Conservation (phyloP, 2,797 vertebrate genomes). For the Eospalax fontanierii region DNA sequence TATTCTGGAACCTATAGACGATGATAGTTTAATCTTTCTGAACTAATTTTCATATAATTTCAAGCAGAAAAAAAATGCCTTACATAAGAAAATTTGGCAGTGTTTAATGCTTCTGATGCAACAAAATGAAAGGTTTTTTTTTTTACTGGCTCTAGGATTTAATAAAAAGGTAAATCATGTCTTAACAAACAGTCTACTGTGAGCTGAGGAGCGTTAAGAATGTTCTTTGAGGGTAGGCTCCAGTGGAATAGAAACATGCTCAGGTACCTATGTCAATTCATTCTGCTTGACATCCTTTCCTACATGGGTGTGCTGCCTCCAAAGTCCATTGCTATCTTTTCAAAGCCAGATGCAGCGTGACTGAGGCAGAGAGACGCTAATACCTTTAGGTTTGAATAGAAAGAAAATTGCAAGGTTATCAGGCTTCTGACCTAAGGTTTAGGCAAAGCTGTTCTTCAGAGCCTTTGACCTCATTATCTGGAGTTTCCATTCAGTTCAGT, state of each 20-base stretch:
- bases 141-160: background rate
- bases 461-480: background rate
- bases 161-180: constrained; percentile 7
- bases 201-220: background rate
- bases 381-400: background rate
- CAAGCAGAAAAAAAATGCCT: constrained; percentile 5
- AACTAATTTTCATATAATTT: constrained; percentile 10
- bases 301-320: background rate
- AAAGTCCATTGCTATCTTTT: background rate
- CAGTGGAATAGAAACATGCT: constrained; percentile 43
- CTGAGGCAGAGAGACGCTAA: background rate
- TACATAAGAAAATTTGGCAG: background rate
- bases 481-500: background rate
- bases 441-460: background rate
- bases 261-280: constrained; percentile 48
- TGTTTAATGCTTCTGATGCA: background rate
- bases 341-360: background rate
- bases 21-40: background rate
- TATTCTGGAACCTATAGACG: background rate
- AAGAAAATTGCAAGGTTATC: background rate
- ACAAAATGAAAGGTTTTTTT: constrained; percentile 24
- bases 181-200: background rate
- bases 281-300: constrained; percentile 15
- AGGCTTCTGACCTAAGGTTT: background rate
- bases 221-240: background rate